phyloP scores from a whole-genome alignment of 2,113 vertebrate genomes.

The Embiotoca jacksoni region DNA sequence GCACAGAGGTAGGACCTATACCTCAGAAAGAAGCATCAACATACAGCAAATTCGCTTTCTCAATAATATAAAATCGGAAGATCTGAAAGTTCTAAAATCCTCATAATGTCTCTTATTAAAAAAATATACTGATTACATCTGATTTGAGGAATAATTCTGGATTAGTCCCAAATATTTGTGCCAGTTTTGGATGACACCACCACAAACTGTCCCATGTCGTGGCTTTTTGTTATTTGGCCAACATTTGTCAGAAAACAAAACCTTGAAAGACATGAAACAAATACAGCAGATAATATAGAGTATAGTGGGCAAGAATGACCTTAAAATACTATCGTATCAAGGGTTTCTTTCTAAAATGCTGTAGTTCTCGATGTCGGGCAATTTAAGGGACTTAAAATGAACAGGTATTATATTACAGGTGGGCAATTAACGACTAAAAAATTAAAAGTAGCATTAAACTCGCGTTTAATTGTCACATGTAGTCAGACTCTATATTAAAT shows the following conservation, averaged over 20 bases:
- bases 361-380: no score
- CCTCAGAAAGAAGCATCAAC: conserved; percentile 59
- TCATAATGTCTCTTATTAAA: conserved; percentile 24
- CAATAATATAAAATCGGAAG: conserved; percentile 39
- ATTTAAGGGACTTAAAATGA: no score
- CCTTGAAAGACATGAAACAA: not conserved
- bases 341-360: no score
- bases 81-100: conserved; percentile 19
- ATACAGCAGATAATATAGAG: no score
- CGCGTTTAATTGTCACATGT: not conserved
- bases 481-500: not conserved
- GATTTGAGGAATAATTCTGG: no score
- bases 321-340: no score
- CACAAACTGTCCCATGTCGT: not conserved
- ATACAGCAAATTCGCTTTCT: conserved; percentile 50
- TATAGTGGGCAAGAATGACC: no score
- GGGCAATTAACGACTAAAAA: no score
- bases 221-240: conserved; percentile 6
- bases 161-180: no score
- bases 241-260: conserved; percentile 12
- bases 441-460: not conserved
- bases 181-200: not conserved
- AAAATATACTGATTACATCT: conserved; percentile 4
- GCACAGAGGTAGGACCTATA: conserved; percentile 61
- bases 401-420: no score